Conservation (phyloP, 2,888 invertebrate species). For the Cistogaster globosa region DNA sequence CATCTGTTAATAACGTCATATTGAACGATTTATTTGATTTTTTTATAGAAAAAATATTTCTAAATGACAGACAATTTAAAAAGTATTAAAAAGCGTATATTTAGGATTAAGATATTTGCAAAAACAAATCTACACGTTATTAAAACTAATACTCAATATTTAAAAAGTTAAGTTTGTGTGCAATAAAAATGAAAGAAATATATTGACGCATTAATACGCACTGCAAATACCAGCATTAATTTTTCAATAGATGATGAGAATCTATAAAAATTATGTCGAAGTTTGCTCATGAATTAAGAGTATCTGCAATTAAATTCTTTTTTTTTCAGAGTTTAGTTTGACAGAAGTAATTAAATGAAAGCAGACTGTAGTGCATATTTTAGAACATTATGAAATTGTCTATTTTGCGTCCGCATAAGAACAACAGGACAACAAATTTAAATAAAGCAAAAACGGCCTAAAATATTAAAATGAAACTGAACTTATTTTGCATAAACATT, state of each 20-base stretch:
- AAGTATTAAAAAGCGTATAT: constrained; percentile 21
- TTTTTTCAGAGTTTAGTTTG: too few species aligned
- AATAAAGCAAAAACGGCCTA: too few species aligned
- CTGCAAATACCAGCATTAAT: constrained; percentile 27
- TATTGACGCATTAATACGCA: background rate
- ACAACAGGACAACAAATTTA: too few species aligned
- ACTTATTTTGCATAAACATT: too few species aligned
- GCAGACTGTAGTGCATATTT: too few species aligned
- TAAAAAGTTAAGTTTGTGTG: background rate
- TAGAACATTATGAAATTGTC: too few species aligned
- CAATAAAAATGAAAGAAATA: background rate
- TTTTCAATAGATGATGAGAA: constrained; percentile 13
- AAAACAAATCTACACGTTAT: constrained; percentile 19
- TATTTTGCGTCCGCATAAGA: too few species aligned
- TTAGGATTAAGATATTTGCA: constrained; percentile 23
- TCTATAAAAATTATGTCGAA: background rate
- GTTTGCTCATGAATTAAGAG: background rate
- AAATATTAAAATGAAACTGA: too few species aligned
- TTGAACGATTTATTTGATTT: constrained; percentile 40
- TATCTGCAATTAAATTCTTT: background rate
- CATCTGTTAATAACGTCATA: constrained; percentile 54
- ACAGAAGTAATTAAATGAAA: too few species aligned
- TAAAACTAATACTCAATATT: constrained; percentile 29
- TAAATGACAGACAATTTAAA: constrained; percentile 9
- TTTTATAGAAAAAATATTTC: background rate